Percentiles rank a stretch among this genome's conserved stretches.
phyloP scores from a whole-genome alignment of 2,113 vertebrate genomes.

The Sylvia atricapilla region DNA sequence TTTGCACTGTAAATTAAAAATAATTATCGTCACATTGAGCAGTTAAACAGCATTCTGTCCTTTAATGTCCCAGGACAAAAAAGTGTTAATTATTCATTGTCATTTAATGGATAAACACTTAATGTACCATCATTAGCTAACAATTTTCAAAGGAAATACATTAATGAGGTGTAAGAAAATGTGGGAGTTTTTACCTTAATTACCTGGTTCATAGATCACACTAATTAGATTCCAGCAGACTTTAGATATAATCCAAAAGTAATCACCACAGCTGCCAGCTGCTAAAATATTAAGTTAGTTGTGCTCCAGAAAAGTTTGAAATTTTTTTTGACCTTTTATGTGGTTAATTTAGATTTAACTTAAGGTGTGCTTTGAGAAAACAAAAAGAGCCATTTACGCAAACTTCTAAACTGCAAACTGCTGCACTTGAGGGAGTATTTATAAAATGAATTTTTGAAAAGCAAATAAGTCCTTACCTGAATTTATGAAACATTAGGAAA shows the following conservation, averaged over 20 bases:
- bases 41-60: constrained; percentile 46
- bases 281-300: constrained; percentile 56
- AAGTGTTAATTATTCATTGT: constrained; percentile 59
- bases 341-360: background rate
- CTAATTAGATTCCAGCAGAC: constrained; percentile 69
- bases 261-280: constrained; percentile 67
- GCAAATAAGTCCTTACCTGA: background rate
- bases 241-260: constrained; percentile 64
- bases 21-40: background rate
- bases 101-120: constrained; percentile 50
- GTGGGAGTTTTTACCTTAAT: constrained; percentile 65
- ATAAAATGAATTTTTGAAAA: background rate
- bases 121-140: constrained; percentile 59
- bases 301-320: constrained; percentile 48
- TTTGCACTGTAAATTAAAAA: constrained; percentile 3
- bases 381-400: background rate
- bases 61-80: constrained; percentile 51
- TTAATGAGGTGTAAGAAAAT: constrained; percentile 66
- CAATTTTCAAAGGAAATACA: constrained; percentile 68
- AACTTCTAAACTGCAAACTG: background rate
- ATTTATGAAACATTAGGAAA: background rate
- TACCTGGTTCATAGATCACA: constrained; percentile 70
- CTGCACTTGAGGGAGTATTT: background rate
- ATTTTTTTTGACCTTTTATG: constrained; percentile 15
- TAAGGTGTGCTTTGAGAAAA: background rate